Evolutionary conservation across 2,888 invertebrate genomes (phyloP), one percentile per base, ranked within the genome.

Genomic region (Crematogaster levior): DNA sequence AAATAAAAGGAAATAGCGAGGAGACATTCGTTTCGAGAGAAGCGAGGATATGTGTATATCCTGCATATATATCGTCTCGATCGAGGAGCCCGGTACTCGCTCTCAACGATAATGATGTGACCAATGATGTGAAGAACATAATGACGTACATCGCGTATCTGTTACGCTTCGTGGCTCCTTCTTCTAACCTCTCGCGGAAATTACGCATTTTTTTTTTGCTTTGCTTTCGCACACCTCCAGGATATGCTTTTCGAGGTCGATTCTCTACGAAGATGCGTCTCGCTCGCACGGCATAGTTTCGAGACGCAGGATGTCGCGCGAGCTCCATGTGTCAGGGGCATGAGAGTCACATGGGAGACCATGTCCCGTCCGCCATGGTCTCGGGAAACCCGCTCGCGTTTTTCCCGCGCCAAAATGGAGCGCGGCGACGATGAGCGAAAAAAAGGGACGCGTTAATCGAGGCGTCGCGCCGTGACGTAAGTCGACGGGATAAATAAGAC

Each of bases 261-360:
- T n/a, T n/a, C n/a, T n/a, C n/a, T n/a, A n/a, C n/a, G n/a, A n/a
- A 56, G 56, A 0, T 27, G 18, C 56, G n/a, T n/a, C n/a, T n/a
- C n/a, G n/a, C 12, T 12, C 56, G 1, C 12, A 12, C 46, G 6
- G 9, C 18, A 48, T 18, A 15, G 9, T 37, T 18, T 40, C 24
- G 12, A 1, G 15, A 34, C n/a, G 18, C n/a, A 0, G 6, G 12
- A 0, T 7, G 51, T 21, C 46, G 18, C 60, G 30, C 10, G 21
- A 56, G 12, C 7, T 27, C 87, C 90, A 88, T 90, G 86, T 83
- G 89, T 82, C 73, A 84, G 70, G 79, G 84, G 91, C 92, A 90
- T 91, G 92, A 86, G 79, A 90, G 90, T 90, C 92, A 91, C 92
- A 92, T 92, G 92, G 88, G 74, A 79, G n/a, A 84, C 80, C 73